Conservation (phyloP, 2,113 vertebrate species). For the Carassius gibelio region DNA sequence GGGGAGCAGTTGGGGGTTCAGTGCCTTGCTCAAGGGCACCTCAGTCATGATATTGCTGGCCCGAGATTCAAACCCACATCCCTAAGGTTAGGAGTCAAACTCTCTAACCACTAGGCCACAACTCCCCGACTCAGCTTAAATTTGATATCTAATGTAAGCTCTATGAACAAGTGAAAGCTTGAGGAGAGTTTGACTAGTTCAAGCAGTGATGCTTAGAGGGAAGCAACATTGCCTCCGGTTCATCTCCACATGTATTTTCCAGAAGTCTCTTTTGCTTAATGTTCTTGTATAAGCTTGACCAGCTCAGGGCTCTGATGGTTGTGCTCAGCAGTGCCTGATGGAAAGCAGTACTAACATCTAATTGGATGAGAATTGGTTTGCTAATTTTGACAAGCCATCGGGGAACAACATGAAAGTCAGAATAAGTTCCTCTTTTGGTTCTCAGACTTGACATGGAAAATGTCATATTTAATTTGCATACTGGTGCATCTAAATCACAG, state of each 20-base stretch:
- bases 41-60: too few species aligned
- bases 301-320: conserved; percentile 29
- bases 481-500: neutral
- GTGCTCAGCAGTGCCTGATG: conserved; percentile 30
- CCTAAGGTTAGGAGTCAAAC: too few species aligned
- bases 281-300: conserved; percentile 50
- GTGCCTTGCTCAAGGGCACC: too few species aligned
- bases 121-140: too few species aligned
- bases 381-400: conserved; percentile 40
- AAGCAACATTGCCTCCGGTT: conserved; percentile 22
- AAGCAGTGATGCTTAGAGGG: neutral
- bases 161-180: neutral
- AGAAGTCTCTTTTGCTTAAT: conserved; percentile 26
- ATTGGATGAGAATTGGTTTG: conserved; percentile 40
- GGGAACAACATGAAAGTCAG: conserved; percentile 37
- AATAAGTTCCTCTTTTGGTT: neutral
- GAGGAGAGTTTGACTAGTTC: neutral
- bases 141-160: too few species aligned
- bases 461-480: conserved; percentile 16
- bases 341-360: conserved; percentile 45
- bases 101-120: too few species aligned
- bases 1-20: too few species aligned
- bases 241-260: conserved; percentile 45
- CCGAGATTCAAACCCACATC: too few species aligned
- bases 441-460: conserved; percentile 32